Base-by-base conservation (phyloP, 2,113 vertebrate species). In the Mustela lutreola region DNA sequence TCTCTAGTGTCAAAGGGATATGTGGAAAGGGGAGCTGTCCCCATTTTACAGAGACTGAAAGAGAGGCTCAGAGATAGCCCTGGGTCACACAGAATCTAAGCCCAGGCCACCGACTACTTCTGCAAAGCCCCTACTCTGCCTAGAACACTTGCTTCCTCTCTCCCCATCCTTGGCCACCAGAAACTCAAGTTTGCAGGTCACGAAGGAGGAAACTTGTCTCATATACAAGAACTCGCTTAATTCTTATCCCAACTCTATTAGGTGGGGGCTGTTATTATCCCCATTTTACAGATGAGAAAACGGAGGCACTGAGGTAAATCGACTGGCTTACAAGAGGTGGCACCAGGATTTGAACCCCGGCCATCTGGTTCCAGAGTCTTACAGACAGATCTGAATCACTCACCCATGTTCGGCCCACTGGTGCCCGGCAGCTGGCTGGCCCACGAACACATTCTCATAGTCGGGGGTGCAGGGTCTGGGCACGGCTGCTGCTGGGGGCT, bases 371-470 rank as follows among this genome's bases (percentile, higher is more conserved):
- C 45, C 4, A n/a, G 12, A 42, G 65, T 19, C 21, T 67, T 26
- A 24, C 6, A 14, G 50, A 76, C 39, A 28, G 2, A 10, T 0
- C 24, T 8, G 42, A 14, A 8, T 63, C 84, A 98, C 98, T 97
- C 79, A 98, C 97, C 97, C 11, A 0, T 45, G 75, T 56, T 24
- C 16, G 0, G 31, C 4, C 90, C 53, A 26, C 9, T 50, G 58
- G 22, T 33, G 28, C 2, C 8, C 1, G 0, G 50, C 31, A 0
- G 26, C 0, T 0, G 0, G 58, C 21, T 76, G 56, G 19, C 33
- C 98, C 33, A 98, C 6, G 0, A 99, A 98, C 45, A 99, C 0
- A 5, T 99, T 99, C 88, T 99, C 99, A 0, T 99, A 99, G 50
- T 99, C 97, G 0, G 88, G 60, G 0, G 21, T n/a, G 6, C 14